A percentile compares a stretch with the other conserved stretches of the same genome.
Conservation (phyloP, 2,113 vertebrate species). For the Cardinalis cardinalis region DNA sequence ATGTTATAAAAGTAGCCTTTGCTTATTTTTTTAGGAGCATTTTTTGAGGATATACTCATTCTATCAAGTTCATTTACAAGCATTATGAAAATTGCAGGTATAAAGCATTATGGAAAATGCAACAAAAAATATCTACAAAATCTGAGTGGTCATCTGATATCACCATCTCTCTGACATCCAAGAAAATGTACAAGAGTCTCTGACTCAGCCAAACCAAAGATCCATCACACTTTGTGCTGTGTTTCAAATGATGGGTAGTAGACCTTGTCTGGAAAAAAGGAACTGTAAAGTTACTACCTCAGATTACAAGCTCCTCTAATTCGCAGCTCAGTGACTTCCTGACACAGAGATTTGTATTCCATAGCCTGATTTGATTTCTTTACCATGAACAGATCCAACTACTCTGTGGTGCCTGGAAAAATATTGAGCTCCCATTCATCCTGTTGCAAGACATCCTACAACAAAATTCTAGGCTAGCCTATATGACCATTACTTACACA, state of each 20-base stretch:
- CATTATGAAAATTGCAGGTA: not conserved
- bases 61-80: not conserved
- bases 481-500: not conserved
- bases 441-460: not conserved
- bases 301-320: not conserved
- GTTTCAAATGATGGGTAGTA: not conserved
- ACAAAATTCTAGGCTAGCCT: not conserved
- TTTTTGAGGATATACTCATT: not conserved
- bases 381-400: not conserved
- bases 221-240: not conserved
- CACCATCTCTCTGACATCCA: not conserved
- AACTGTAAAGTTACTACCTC: not conserved
- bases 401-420: not conserved
- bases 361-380: not conserved
- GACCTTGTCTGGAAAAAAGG: not conserved
- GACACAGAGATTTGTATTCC: not conserved
- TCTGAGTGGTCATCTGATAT: not conserved
- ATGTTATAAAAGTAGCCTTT: not conserved
- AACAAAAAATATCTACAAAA: not conserved
- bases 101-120: not conserved
- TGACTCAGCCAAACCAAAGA: not conserved
- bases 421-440: not conserved
- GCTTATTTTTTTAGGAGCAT: no score
- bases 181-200: not conserved
- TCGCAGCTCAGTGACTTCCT: not conserved